phyloP scores from a whole-genome alignment of 1,140 invertebrate genomes.

The Nebria ingens region DNA sequence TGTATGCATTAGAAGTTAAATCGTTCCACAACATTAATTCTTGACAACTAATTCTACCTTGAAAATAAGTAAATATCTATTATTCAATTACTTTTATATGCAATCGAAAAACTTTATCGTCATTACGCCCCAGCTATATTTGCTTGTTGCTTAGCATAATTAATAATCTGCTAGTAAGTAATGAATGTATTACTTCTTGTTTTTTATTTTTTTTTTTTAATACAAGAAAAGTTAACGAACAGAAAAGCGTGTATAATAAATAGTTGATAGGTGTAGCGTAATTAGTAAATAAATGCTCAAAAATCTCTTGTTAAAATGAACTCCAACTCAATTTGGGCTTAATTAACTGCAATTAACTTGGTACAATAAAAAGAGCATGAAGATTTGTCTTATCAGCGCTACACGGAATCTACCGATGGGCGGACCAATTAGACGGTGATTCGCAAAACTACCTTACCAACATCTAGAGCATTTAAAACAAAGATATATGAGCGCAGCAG shows the following conservation, averaged over 20 bases:
- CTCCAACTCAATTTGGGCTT: slow-evolving; percentile 1
- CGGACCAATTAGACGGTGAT: neutral
- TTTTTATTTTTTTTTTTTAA: too few species aligned
- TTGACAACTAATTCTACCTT: too few species aligned
- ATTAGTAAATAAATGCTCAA: neutral
- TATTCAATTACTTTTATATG: too few species aligned
- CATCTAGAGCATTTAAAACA: neutral
- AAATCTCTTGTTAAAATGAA: slow-evolving; percentile 1
- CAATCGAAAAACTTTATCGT: too few species aligned
- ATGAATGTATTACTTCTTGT: too few species aligned
- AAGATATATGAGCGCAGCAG: neutral
- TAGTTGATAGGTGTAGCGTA: neutral
- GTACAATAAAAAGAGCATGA: neutral
- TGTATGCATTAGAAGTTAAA: too few species aligned
- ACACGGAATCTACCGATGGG: neutral
- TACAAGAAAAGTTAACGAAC: too few species aligned
- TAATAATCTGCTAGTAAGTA: too few species aligned
- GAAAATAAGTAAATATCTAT: too few species aligned
- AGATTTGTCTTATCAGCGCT: neutral
- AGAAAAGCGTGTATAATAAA: neutral
- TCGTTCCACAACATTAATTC: too few species aligned
- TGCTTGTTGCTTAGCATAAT: too few species aligned
- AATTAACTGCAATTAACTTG: slow-evolving; percentile 3
- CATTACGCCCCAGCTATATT: too few species aligned
- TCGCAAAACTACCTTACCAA: neutral